phyloP scores from a whole-genome alignment of 2,888 invertebrate species.

The Caenorhabditis plicata region DNA sequence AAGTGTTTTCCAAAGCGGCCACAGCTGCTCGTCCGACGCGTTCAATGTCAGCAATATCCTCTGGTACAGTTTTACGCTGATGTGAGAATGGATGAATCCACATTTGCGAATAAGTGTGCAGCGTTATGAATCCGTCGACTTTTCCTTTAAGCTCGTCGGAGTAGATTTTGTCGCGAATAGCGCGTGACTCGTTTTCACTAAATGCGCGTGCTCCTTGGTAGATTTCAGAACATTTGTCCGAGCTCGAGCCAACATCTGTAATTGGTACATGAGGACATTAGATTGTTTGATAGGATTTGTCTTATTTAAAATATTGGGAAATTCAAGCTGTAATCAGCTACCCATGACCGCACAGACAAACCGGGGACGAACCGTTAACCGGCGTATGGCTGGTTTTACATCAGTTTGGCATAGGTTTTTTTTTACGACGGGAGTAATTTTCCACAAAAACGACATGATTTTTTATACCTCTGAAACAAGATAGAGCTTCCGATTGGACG shows the following conservation, averaged over 20 bases:
- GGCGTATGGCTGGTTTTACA: too few relatives aligned
- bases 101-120: constrained; percentile 65
- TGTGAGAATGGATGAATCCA: constrained; percentile 65
- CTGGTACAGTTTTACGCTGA: constrained; percentile 53
- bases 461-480: too few relatives aligned
- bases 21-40: constrained; percentile 57
- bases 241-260: constrained; percentile 53
- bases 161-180: constrained; percentile 60
- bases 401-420: too few relatives aligned
- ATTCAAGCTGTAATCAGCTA: too few relatives aligned
- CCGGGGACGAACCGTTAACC: too few relatives aligned
- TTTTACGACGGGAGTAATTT: too few relatives aligned
- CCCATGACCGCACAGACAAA: too few relatives aligned
- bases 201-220: constrained; percentile 60
- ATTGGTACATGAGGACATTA: too few relatives aligned
- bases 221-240: constrained; percentile 63
- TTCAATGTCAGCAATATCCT: constrained; percentile 61
- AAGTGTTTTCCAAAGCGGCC: constrained; percentile 57
- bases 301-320: too few relatives aligned
- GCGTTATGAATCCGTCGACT: constrained; percentile 63
- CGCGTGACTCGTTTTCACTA: constrained; percentile 61
- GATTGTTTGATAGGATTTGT: not conserved
- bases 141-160: constrained; percentile 55
- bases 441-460: too few relatives aligned
- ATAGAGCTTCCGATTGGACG: too few relatives aligned